These are phyloP conservation scores for Anoplolepis gracilipes DNA, from an alignment of 1,140 invertebrate species.

Conservation along the genomic window DNA sequence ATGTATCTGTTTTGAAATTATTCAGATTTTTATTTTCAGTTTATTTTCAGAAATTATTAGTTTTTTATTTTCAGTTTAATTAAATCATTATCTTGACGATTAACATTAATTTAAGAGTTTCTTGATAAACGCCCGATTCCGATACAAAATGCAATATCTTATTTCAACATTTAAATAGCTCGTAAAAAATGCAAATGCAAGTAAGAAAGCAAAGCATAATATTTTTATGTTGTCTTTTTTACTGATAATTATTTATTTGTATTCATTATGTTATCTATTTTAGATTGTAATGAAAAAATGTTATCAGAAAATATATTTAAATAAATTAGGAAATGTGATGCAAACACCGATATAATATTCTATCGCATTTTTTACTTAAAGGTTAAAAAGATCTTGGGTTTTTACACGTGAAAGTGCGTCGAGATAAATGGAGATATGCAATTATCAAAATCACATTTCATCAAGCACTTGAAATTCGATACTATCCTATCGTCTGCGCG, in stretches of 20 bases:
- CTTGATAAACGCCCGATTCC: neutral
- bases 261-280: neutral
- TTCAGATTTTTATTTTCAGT: neutral
- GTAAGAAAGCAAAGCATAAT: neutral
- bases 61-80: too few species aligned
- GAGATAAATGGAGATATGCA: constrained; percentile 27
- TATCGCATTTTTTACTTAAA: neutral
- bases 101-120: neutral
- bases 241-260: neutral
- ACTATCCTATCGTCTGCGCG: neutral
- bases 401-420: neutral
- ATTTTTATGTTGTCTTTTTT: neutral
- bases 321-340: neutral
- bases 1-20: neutral
- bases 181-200: neutral
- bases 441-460: constrained; percentile 64
- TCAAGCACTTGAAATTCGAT: constrained; percentile 49
- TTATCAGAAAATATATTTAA: neutral
- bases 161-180: neutral
- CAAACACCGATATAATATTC: neutral
- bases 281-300: neutral
- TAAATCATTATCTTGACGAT: neutral
- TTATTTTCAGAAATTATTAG: too few species aligned
- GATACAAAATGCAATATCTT: too few species aligned
- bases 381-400: neutral